A percentile compares a stretch with the other conserved stretches of the same genome.
phyloP scores from a whole-genome alignment of 1,140 invertebrate species.

The Drosophila bocqueti region DNA sequence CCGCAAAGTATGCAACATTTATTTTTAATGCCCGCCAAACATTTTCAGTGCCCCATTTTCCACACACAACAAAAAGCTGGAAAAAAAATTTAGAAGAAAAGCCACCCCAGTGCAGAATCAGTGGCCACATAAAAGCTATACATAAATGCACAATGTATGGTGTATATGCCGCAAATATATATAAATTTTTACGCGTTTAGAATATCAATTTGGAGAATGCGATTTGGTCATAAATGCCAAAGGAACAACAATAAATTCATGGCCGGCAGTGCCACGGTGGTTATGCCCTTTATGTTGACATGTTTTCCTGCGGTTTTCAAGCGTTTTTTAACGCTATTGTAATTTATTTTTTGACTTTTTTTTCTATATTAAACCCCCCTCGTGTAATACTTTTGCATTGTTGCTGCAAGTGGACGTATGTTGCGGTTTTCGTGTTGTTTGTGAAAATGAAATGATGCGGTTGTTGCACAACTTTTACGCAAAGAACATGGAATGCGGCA shows the following conservation, averaged over 20 bases:
- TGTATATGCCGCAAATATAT: constrained; percentile 25
- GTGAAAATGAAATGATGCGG: constrained; percentile 79
- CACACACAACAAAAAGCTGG: constrained; percentile 7
- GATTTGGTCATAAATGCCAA: constrained; percentile 75
- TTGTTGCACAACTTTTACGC: constrained; percentile 42
- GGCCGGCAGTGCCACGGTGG: constrained; percentile 15
- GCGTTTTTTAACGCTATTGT: constrained; percentile 48
- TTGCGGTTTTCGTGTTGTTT: constrained; percentile 72
- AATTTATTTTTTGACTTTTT: constrained; percentile 20
- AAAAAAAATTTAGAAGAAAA: constrained; percentile 3
- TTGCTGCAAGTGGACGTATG: constrained; percentile 66
- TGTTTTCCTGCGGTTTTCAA: constrained; percentile 71
- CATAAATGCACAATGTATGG: constrained; percentile 23
- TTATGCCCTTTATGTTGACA: constrained; percentile 64
- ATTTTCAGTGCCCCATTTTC: constrained; percentile 47
- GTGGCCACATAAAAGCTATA: constrained; percentile 16
- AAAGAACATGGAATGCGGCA: constrained; percentile 20
- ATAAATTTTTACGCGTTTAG: constrained; percentile 79
- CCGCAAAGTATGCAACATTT: constrained; percentile 79
- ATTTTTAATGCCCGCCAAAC: constrained; percentile 69
- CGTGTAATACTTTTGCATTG: constrained; percentile 28
- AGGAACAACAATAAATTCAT: constrained; percentile 71
- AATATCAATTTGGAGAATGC: constrained; percentile 79
- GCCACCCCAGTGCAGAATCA: constrained; percentile 25
- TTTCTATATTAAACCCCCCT: not conserved